phyloP scores from a whole-genome alignment of 2,888 invertebrate genomes.

The Maniola hyperantus region DNA sequence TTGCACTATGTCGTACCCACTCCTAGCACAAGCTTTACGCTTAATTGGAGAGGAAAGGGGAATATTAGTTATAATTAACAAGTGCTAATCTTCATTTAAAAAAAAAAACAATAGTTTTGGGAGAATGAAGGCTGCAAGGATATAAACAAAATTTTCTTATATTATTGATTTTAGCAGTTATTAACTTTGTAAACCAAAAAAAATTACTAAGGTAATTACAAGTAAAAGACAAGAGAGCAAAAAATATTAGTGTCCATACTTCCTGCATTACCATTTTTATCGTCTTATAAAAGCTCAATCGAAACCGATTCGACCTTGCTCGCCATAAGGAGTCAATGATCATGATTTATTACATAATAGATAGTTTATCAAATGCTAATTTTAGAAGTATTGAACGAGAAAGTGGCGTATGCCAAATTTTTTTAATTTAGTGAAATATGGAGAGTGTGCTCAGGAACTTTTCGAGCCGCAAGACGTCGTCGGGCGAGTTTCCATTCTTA shows the following conservation, averaged over 20 bases:
- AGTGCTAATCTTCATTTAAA: no score
- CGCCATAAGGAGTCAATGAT: conserved; percentile 2
- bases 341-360: conserved; percentile 13
- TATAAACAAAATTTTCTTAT: no score
- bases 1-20: no score
- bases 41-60: no score
- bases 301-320: conserved; percentile 8
- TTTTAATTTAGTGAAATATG: background rate
- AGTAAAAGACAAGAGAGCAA: conserved; percentile 6
- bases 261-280: conserved; percentile 22
- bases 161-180: no score
- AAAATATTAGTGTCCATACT: background rate
- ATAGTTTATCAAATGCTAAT: background rate
- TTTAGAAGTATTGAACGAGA: background rate
- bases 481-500: no score
- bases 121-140: no score
- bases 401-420: background rate
- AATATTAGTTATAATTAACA: no score
- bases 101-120: no score
- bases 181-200: background rate
- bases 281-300: conserved; percentile 14
- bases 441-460: no score
- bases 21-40: no score
- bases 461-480: no score
- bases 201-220: background rate